Conservation (phyloP, 2,888 invertebrate species). For the Cepaea hortensis region DNA sequence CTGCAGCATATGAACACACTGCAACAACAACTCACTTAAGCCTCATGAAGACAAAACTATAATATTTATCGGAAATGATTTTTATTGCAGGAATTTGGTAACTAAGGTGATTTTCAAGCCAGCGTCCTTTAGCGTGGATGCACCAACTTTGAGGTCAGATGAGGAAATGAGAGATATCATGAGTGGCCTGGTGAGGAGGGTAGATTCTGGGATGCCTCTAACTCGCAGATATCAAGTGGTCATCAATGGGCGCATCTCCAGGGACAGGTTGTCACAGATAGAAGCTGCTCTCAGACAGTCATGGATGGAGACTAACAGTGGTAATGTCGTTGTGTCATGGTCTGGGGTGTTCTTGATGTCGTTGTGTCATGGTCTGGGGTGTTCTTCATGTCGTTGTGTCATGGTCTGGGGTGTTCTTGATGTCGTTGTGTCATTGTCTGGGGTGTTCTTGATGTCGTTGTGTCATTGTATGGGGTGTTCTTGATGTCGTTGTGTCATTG, state of each 20-base stretch:
- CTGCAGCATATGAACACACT: too few relatives aligned
- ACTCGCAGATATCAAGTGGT: constrained; percentile 12
- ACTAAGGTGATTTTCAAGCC: constrained; percentile 33
- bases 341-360: background rate
- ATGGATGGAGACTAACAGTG: constrained; percentile 17
- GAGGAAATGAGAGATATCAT: background rate
- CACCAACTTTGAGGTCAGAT: background rate
- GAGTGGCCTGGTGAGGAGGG: background rate
- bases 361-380: background rate
- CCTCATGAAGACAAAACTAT: too few relatives aligned
- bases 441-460: too few relatives aligned
- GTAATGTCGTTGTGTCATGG: background rate
- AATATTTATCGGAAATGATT: background rate
- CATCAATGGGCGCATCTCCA: background rate
- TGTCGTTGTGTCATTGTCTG: too few relatives aligned
- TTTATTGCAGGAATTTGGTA: constrained; percentile 7
- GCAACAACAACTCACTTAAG: too few relatives aligned
- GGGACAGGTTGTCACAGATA: background rate
- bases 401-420: too few relatives aligned
- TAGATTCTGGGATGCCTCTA: constrained; percentile 2
- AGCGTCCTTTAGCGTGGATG: background rate
- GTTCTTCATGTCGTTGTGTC: background rate
- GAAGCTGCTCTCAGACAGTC: constrained; percentile 4
- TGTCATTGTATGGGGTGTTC: too few relatives aligned
- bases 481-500: too few relatives aligned